phyloP scores from a whole-genome alignment of 1,140 invertebrate genomes.

The Telenomus remus region DNA sequence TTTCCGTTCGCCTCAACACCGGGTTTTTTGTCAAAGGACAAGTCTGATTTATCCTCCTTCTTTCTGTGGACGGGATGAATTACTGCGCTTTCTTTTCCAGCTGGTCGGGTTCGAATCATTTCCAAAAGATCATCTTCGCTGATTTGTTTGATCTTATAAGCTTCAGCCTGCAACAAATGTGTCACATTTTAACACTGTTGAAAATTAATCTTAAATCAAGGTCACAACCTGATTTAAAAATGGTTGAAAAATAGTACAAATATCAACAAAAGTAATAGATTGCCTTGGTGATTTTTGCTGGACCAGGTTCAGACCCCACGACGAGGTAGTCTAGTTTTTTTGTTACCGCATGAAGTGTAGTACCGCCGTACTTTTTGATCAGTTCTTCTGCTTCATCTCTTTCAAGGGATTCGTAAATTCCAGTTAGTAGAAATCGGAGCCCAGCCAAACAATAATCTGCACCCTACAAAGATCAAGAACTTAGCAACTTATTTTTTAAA shows the following conservation, averaged over 20 bases:
- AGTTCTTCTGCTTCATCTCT: slow-evolving; percentile 85
- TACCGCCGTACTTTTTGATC: slow-evolving; percentile 88
- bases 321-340: slow-evolving; percentile 89
- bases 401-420: slow-evolving; percentile 92
- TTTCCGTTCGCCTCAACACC: slow-evolving; percentile 9
- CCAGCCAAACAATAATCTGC: slow-evolving; percentile 84
- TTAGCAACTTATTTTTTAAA: no score
- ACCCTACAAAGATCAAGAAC: slow-evolving; percentile 77
- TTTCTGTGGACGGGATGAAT: slow-evolving; percentile 38
- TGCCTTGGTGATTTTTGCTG: slow-evolving; percentile 86
- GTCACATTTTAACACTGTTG: slow-evolving; percentile 17
- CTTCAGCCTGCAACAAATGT: slow-evolving; percentile 75
- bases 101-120: slow-evolving; percentile 81
- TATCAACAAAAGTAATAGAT: no score
- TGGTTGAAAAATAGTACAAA: no score
- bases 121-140: slow-evolving; percentile 90
- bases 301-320: slow-evolving; percentile 88
- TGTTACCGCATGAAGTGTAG: slow-evolving; percentile 83
- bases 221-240: no score
- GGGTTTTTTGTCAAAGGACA: no score
- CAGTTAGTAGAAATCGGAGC: slow-evolving; percentile 89
- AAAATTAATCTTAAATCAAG: no score
- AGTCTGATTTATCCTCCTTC: slow-evolving; percentile 33
- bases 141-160: slow-evolving; percentile 82
- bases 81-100: slow-evolving; percentile 53